Evolutionary conservation across 1,140 invertebrate species (phyloP).

Genomic region (Conopomorpha cramerella): DNA sequence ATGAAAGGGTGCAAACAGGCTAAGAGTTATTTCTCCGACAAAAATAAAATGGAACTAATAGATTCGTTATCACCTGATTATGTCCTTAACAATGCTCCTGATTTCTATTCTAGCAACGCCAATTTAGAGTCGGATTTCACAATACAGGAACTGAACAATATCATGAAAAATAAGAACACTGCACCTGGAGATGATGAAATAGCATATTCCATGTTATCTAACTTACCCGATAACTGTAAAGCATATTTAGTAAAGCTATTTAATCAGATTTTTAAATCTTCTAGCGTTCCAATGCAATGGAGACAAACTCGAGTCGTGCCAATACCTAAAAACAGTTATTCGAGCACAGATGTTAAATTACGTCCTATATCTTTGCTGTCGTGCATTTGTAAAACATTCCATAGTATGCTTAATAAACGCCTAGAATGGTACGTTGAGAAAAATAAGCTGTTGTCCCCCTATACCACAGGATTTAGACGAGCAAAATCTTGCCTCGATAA

Average conservation of each 20-base stretch:
- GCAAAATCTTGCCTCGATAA: slow-evolving; percentile 11
- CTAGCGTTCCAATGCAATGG: slow-evolving; percentile 7
- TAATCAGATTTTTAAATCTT: slow-evolving; percentile 5
- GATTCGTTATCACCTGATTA: slow-evolving; percentile 8
- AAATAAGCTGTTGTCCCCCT: slow-evolving; percentile 9
- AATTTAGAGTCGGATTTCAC: slow-evolving; percentile 8
- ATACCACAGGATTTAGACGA: slow-evolving; percentile 15
- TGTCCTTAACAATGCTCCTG: not conserved
- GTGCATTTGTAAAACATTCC: slow-evolving; percentile 16
- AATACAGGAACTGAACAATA: slow-evolving; percentile 7
- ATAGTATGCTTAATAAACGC: slow-evolving; percentile 12
- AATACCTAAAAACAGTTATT: slow-evolving; percentile 5
- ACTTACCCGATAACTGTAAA: slow-evolving; percentile 8
- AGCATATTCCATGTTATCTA: slow-evolving; percentile 15
- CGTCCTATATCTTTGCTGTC: slow-evolving; percentile 18
- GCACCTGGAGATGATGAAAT: slow-evolving; percentile 15
- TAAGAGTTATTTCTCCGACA: not conserved
- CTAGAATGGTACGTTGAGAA: slow-evolving; percentile 16
- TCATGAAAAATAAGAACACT: slow-evolving; percentile 1
- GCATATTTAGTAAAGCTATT: slow-evolving; percentile 7
- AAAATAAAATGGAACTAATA: slow-evolving; percentile 5
- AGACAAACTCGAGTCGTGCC: slow-evolving; percentile 7
- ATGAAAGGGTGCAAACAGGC: slow-evolving; percentile 7
- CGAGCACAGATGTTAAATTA: not conserved
- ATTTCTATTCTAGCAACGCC: slow-evolving; percentile 6